Evolutionary conservation across 2,797 vertebrate genomes (phyloP).

Genomic region (Echiichthys vipera): DNA sequence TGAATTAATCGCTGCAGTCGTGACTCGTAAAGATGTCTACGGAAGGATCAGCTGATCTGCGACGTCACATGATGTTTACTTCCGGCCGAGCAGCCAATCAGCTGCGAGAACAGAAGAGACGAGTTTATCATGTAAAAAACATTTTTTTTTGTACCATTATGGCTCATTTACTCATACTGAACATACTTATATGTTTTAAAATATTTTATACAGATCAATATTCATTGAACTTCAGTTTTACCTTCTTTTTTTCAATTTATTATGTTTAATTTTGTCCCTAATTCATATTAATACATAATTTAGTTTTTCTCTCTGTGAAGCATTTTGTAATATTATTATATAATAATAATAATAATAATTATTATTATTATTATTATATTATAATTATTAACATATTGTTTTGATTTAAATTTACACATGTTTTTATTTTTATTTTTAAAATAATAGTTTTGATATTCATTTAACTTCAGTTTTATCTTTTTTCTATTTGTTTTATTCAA

Average conservation of each 20-base stretch:
- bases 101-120: not conserved
- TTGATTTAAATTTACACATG: no score
- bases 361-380: no score
- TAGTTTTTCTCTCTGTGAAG: no score
- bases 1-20: slow-evolving; percentile 76
- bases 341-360: no score
- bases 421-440: no score
- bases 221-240: not conserved
- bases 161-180: not conserved
- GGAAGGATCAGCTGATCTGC: slow-evolving; percentile 83
- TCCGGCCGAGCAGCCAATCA: slow-evolving; percentile 70
- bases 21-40: slow-evolving; percentile 78
- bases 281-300: no score
- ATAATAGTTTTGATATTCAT: no score
- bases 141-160: not conserved
- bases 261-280: no score
- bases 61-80: slow-evolving; percentile 82
- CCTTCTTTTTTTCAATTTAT: not conserved
- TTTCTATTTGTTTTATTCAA: no score
- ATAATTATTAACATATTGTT: no score
- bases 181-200: not conserved
- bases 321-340: no score
- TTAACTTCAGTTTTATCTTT: no score
- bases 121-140: not conserved
- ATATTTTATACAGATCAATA: not conserved